Evolutionary conservation across 2,797 vertebrate genomes (phyloP).

Genomic region (Cossypha heuglini): DNA sequence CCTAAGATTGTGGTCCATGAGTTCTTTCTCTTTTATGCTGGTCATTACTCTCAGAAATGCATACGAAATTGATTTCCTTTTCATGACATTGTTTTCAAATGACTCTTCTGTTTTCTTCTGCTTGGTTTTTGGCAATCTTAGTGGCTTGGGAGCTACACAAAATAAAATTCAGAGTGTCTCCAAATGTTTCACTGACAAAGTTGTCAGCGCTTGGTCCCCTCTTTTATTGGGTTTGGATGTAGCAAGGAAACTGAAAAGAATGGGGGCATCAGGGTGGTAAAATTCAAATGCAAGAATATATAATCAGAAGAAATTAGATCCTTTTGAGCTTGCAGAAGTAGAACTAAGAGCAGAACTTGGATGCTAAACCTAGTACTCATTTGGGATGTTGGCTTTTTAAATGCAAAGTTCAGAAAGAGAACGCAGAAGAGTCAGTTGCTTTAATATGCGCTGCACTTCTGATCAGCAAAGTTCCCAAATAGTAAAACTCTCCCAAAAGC

Average conservation of each 20-base stretch:
- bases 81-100: slow-evolving; percentile 53
- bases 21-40: background rate
- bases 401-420: background rate
- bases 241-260: background rate
- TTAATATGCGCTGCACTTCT: background rate
- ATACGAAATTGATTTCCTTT: slow-evolving; percentile 44
- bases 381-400: background rate
- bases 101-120: slow-evolving; percentile 57
- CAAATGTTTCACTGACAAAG: background rate
- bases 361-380: background rate
- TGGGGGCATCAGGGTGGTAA: background rate
- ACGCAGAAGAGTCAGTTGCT: background rate
- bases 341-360: background rate
- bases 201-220: background rate
- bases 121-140: slow-evolving; percentile 25
- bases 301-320: background rate
- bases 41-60: slow-evolving; percentile 41
- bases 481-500: background rate
- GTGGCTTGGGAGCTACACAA: slow-evolving; percentile 22
- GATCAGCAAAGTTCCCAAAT: background rate
- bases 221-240: background rate
- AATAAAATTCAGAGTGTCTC: slow-evolving; percentile 33
- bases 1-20: background rate
- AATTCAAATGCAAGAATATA: background rate
- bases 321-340: background rate